Base-by-base conservation (phyloP, 92 coral and sea anemone species). In the Virgularia gustaviana region DNA sequence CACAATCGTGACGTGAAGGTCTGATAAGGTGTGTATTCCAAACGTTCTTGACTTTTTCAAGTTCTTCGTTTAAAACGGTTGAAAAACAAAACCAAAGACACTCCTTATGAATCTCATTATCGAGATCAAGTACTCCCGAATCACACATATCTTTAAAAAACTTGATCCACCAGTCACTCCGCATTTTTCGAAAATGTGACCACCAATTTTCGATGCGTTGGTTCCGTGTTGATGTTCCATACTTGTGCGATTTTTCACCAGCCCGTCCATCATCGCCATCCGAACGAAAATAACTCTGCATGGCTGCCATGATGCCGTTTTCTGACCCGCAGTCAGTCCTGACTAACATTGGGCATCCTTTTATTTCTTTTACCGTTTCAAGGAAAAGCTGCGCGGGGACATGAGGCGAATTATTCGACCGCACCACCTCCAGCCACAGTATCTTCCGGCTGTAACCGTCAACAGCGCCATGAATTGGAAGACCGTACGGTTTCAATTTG, bases 311-410 rank as follows among this genome's bases (percentile, higher is more conserved):
- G 30, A 57, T 70, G 0, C 84, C 87, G 61, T 81, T 86, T 78
- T 86, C 90, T 19, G 85, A 82, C 41, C 90, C 90, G 36, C 84
- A 86, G 56, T 86, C 90, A 20, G 83, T 81, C 61, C 83, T 57
- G 52, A 71, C 33, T 63, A 71, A 70, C 38, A 79, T 41, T 49
- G 88, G 88, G 57, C 85, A 84, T 23, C 85, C 88, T n/a, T 70
- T 74, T 15, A 79, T 20, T 29, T 79, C 71, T 57, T 53, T 41
- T 13, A 83, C 77, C 36, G 76, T 39, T 43, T 80, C 72, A 63
- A 85, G 57, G 73, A 57, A 85, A 77, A 74, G 82, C 39, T 57
- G 54, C 19, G 89, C 89, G 59, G 78, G 72, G 59, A 68, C 58
- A 53, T 75, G 66, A 58, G 85, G 83, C 28, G 72, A 57, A 62